Evolutionary conservation across 2,113 vertebrate genomes (phyloP).

Genomic region (Microcebus jonahi): DNA sequence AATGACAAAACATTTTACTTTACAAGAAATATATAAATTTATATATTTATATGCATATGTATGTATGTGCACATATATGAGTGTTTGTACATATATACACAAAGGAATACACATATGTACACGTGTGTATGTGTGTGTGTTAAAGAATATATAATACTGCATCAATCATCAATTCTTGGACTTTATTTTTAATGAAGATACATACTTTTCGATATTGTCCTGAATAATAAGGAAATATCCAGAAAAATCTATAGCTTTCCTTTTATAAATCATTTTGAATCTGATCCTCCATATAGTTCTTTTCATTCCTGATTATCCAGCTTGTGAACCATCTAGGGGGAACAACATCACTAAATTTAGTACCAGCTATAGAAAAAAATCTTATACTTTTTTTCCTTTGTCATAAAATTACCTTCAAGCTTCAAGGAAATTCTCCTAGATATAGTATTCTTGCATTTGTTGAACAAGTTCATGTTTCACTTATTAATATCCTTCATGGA

Average conservation of each 20-base stretch:
- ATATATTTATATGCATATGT: not conserved
- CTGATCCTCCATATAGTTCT: not conserved
- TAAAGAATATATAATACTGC: not conserved
- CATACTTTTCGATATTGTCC: not conserved
- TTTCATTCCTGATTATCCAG: not conserved
- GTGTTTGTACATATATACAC: not conserved
- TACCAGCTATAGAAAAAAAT: not conserved
- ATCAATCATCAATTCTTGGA: not conserved
- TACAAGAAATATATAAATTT: not conserved
- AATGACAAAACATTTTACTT: not conserved
- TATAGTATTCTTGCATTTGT: not conserved
- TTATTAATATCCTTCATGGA: not conserved
- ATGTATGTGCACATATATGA: not conserved
- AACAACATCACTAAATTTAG: not conserved
- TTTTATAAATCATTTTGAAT: slow-evolving; percentile 13
- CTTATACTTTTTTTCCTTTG: not conserved
- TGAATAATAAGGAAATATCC: not conserved
- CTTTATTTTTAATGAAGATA: not conserved
- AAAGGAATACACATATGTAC: not conserved
- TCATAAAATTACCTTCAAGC: slow-evolving; percentile 13
- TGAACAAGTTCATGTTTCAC: not conserved
- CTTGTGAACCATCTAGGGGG: not conserved
- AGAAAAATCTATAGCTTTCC: not conserved
- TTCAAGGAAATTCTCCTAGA: not conserved
- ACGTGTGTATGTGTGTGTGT: not conserved